A percentile compares a stretch with the other conserved stretches of the same genome.
phyloP scores from a whole-genome alignment of 53 echinoderm and acorn worm genomes.

The Apostichopus leukothele region DNA sequence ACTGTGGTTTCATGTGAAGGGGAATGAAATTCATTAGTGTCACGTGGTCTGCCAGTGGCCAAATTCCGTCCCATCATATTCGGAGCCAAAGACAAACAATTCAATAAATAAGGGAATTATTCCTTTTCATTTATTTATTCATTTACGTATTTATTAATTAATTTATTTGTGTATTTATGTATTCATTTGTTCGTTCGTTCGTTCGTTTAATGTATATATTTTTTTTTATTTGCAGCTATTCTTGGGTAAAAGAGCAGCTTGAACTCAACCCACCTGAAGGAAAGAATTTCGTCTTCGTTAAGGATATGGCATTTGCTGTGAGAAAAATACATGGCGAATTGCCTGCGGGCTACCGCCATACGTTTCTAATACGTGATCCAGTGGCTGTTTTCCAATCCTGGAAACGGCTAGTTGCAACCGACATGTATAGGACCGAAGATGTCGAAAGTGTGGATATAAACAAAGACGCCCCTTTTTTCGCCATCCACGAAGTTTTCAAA shows the following conservation, averaged over 20 bases:
- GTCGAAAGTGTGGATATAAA: constrained; percentile 1
- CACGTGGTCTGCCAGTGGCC: no score
- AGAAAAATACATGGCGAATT: not conserved
- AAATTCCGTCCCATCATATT: no score
- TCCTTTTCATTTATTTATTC: no score
- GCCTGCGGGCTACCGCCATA: constrained; percentile 5
- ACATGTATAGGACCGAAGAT: not conserved
- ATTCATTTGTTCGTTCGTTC: no score
- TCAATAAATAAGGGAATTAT: no score
- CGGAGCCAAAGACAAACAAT: no score
- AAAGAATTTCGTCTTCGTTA: constrained; percentile 15
- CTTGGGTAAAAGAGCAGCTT: constrained; percentile 33
- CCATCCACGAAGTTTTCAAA: constrained; percentile 5
- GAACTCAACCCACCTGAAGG: not conserved
- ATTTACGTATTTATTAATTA: no score
- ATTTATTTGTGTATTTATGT: no score
- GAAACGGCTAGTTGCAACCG: constrained; percentile 8
- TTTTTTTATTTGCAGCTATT: not conserved
- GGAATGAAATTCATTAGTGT: no score
- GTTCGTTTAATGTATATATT: no score
- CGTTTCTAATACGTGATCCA: constrained; percentile 38
- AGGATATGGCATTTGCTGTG: constrained; percentile 27
- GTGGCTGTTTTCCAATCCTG: constrained; percentile 17
- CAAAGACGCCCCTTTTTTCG: not conserved
- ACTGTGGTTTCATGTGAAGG: no score